phyloP scores from a whole-genome alignment of 2,113 vertebrate species.

The Pluvialis apricaria region DNA sequence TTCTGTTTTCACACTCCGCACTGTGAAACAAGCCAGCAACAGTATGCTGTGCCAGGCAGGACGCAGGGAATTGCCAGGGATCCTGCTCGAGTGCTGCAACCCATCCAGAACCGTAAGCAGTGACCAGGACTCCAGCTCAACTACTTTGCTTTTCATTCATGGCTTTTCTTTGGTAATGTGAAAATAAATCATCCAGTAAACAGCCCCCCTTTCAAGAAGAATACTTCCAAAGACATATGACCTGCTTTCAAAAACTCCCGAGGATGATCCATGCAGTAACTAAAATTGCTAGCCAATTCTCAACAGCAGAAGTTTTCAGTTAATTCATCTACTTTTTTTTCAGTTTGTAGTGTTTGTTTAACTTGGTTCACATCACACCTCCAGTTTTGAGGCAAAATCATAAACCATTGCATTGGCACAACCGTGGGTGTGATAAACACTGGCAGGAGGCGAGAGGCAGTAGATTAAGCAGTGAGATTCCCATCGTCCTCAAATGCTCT shows the following conservation, averaged over 20 bases:
- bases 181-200: background rate
- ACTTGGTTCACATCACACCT: slow-evolving; percentile 22
- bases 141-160: background rate
- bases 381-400: slow-evolving; percentile 4
- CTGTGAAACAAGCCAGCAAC: background rate
- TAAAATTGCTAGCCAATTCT: background rate
- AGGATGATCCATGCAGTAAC: background rate
- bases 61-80: background rate
- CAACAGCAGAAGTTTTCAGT: background rate
- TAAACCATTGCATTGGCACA: slow-evolving; percentile 9
- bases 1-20: background rate
- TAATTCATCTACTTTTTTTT: background rate
- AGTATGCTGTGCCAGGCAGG: background rate
- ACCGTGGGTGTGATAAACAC: slow-evolving; percentile 29
- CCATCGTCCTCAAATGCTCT: background rate
- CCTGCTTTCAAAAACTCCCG: background rate
- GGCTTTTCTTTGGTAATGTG: background rate
- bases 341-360: background rate
- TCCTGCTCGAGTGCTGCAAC: background rate
- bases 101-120: background rate
- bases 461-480: slow-evolving; percentile 13
- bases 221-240: background rate
- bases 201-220: background rate
- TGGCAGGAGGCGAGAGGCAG: slow-evolving; percentile 6
- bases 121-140: background rate